phyloP scores from a whole-genome alignment of 2,888 invertebrate species.

The Netelia virgata region DNA sequence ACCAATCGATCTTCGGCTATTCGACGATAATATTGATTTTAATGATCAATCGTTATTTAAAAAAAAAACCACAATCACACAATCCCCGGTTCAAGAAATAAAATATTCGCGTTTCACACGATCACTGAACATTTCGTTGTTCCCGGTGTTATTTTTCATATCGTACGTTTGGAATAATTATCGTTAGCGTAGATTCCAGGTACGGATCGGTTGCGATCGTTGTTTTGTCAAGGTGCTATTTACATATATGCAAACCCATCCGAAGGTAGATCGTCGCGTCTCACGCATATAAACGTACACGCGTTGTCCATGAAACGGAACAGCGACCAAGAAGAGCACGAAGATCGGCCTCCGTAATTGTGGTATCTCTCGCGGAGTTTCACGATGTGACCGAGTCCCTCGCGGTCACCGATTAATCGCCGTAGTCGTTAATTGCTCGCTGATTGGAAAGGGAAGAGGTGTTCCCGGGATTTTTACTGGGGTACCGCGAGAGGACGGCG shows the following conservation, averaged over 20 bases:
- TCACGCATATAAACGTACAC: neutral
- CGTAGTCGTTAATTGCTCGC: constrained; percentile 76
- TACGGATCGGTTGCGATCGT: neutral
- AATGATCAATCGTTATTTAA: no score
- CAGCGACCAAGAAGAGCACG: neutral
- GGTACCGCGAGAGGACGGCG: neutral
- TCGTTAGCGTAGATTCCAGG: no score
- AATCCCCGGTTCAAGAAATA: no score
- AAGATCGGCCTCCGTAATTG: constrained; percentile 65
- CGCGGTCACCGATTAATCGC: constrained; percentile 73
- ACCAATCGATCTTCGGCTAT: no score
- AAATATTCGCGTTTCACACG: no score
- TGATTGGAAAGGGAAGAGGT: constrained; percentile 70
- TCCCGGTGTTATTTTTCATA: no score
- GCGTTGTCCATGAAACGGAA: neutral
- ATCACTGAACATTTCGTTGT: no score
- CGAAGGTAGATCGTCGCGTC: neutral
- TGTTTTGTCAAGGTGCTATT: constrained; percentile 5
- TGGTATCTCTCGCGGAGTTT: constrained; percentile 62
- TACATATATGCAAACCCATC: constrained; percentile 34
- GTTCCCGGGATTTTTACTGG: neutral
- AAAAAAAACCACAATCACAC: no score
- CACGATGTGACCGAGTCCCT: constrained; percentile 46
- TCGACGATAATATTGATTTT: no score
- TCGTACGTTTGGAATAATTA: no score